A percentile compares a stretch with the other conserved stretches of the same genome.
Conservation (phyloP, 1,140 invertebrate genomes). For the Glossosoma conforme region DNA sequence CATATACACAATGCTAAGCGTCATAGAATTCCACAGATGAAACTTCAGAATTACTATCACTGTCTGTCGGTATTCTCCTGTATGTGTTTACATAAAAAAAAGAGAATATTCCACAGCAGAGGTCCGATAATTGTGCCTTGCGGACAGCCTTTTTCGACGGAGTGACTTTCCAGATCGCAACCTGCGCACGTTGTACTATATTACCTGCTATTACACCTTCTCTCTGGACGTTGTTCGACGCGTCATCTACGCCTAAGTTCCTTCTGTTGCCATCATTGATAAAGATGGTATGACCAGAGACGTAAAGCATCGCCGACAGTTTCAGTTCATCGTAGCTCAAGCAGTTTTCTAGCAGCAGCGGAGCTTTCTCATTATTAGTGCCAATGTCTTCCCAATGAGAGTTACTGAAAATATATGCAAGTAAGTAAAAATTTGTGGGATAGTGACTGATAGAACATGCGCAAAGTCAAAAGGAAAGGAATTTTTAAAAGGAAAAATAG, state of each 20-base stretch:
- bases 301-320: slow-evolving; percentile 55
- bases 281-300: slow-evolving; percentile 58
- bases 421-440: not conserved
- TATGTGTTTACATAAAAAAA: too few relatives aligned
- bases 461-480: not conserved
- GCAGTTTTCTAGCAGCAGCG: slow-evolving; percentile 48
- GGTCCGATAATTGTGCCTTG: too few relatives aligned
- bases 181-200: too few relatives aligned
- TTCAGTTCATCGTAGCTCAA: slow-evolving; percentile 58
- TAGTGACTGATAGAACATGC: not conserved
- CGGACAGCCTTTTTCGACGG: too few relatives aligned
- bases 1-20: too few relatives aligned
- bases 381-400: slow-evolving; percentile 42
- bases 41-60: too few relatives aligned
- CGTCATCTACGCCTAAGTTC: slow-evolving; percentile 53
- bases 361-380: slow-evolving; percentile 37
- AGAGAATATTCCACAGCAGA: too few relatives aligned
- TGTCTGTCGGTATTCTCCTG: too few relatives aligned
- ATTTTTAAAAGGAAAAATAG: not conserved
- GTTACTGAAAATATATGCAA: slow-evolving; percentile 24
- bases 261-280: slow-evolving; percentile 59
- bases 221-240: too few relatives aligned
- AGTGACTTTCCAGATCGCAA: too few relatives aligned
- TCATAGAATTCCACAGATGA: too few relatives aligned
- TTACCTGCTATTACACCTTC: too few relatives aligned